Percentiles rank a stretch among this genome's conserved stretches.
Evolutionary conservation across 2,797 vertebrate species (phyloP).

Genomic region (Pseudochromis fuscus): DNA sequence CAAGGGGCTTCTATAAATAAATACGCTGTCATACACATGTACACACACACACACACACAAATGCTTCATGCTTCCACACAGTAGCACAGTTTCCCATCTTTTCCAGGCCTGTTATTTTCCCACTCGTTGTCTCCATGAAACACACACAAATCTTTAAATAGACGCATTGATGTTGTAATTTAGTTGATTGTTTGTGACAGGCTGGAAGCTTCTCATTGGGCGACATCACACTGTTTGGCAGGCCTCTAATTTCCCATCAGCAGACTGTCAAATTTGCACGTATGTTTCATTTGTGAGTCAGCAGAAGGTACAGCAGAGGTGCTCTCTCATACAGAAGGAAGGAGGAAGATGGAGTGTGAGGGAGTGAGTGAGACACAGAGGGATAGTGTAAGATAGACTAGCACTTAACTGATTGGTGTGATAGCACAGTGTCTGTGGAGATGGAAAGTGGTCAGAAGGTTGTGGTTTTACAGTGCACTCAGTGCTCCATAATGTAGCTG

Average conservation of each 20-base stretch:
- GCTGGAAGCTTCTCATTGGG: constrained; percentile 52
- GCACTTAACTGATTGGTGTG: constrained; percentile 49
- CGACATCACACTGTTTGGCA: constrained; percentile 54
- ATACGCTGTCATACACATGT: constrained; percentile 53
- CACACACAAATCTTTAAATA: constrained; percentile 54
- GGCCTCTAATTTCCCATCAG: constrained; percentile 61
- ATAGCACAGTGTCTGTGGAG: constrained; percentile 30
- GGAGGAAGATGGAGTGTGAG: constrained; percentile 29
- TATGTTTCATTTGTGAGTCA: constrained; percentile 40
- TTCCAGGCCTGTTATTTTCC: constrained; percentile 40
- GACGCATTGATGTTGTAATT: constrained; percentile 60
- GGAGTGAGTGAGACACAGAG: constrained; percentile 33
- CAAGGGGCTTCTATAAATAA: constrained; percentile 77
- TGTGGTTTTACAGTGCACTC: constrained; percentile 30
- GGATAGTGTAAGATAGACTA: constrained; percentile 38
- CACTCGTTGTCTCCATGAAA: constrained; percentile 25
- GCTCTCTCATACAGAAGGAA: constrained; percentile 27
- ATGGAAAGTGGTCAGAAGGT: constrained; percentile 22
- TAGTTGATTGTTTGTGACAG: constrained; percentile 53
- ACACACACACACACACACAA: constrained; percentile 36
- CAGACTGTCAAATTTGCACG: constrained; percentile 51
- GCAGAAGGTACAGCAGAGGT: constrained; percentile 36
- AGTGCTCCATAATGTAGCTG: background rate
- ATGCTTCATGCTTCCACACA: constrained; percentile 20
- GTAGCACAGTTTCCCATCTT: constrained; percentile 32